Base-by-base conservation (phyloP, 2,797 vertebrate genomes). In the Atherinosoma microstoma region DNA sequence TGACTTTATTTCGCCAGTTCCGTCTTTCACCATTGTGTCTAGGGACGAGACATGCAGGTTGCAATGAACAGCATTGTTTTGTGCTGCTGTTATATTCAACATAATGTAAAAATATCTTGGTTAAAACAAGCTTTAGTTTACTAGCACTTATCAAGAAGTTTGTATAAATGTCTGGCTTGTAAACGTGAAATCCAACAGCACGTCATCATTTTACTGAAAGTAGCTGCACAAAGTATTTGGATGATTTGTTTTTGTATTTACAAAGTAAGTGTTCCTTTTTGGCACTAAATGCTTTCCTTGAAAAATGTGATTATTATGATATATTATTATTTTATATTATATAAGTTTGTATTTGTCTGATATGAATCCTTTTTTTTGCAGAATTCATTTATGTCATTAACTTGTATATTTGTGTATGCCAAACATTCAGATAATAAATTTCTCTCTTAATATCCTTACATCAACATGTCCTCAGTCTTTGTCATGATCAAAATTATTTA, bases 1-100 rank as follows among this genome's bases (percentile, higher is more conserved):
- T 59, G 75, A 82, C 83, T 89, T 83, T 85, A 88, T 87, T 91
- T 76, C 67, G 47, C 70, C 67, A 78, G 77, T 91, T 94, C 90
- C 84, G 59, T 85, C 63, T 93, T 93, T 87, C 58, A 74, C 63
- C 66, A 13, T 71, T 18, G 63, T 75, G 66, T 73, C 51, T 35
- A 45, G 6, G 13, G 35, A 71, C 11, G 1, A 42, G 29, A 36
- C 20, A 51, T 1, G 2, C 42, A 34, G 9, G 57, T 61, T n/a
- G 6, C 38, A 64, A 51, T 36, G 24, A 40, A 42, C 27, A n/a
- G n/a, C 47, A 49, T 22, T 24, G 53, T 47, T 77, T 51, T 78
- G 51, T 22, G 30, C 35, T 5, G 61, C 6, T 34, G 29, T 63
- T 61, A 18, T 58, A 10, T 80, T 74, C 35, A 59, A 24, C 8